phyloP scores from a whole-genome alignment of 1,140 invertebrate species.

The Saxidomus purpurata region DNA sequence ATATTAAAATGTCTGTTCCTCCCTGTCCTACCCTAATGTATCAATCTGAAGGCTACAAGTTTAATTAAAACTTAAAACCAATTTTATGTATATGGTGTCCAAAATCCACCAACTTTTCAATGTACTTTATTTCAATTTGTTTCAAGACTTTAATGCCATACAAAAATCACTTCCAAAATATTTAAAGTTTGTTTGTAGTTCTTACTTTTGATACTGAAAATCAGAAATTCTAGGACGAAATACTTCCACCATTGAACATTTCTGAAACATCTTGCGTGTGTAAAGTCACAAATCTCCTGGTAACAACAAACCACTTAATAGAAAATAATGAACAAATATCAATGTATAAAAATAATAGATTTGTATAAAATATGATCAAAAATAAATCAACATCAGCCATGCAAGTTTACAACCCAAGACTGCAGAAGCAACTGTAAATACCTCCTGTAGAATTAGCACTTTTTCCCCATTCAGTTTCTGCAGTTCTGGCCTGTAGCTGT shows the following conservation, averaged over 20 bases:
- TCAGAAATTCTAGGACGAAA: constrained; percentile 21
- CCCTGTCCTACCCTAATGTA: too few relatives aligned
- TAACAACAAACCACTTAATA: constrained; percentile 65
- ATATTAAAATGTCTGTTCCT: too few relatives aligned
- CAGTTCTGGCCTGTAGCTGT: constrained; percentile 54
- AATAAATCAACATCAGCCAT: constrained; percentile 76
- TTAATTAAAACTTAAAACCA: too few relatives aligned
- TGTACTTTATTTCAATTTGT: too few relatives aligned
- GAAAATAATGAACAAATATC: constrained; percentile 79
- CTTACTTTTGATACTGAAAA: neutral
- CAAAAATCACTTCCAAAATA: too few relatives aligned
- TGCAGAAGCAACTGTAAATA: constrained; percentile 8
- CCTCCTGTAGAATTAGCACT: neutral
- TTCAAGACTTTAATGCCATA: too few relatives aligned
- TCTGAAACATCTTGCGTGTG: constrained; percentile 60
- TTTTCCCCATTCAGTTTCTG: constrained; percentile 1
- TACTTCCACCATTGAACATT: neutral
- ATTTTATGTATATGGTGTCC: too few relatives aligned
- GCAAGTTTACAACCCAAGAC: constrained; percentile 62
- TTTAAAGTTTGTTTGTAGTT: too few relatives aligned
- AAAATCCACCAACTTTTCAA: too few relatives aligned
- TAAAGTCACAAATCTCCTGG: constrained; percentile 61
- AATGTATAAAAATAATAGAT: constrained; percentile 84
- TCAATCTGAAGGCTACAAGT: too few relatives aligned
- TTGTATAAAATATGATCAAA: constrained; percentile 82